Conservation (phyloP, 2,797 vertebrate species). For the Mycteria americana region DNA sequence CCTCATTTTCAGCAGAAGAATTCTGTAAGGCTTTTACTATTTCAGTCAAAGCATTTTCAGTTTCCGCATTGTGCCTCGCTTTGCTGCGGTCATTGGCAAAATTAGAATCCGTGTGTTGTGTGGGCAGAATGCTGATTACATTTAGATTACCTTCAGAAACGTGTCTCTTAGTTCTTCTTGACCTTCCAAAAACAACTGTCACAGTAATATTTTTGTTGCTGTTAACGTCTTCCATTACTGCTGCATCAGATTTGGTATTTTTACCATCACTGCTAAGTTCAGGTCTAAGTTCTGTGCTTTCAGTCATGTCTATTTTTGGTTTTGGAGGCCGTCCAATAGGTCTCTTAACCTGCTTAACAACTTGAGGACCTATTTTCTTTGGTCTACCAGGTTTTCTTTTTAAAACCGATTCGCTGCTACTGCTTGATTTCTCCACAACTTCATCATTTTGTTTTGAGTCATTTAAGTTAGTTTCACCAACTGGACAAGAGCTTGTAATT, state of each 20-base stretch:
- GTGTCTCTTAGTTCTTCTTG: slow-evolving; percentile 87
- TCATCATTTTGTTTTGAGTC: slow-evolving; percentile 57
- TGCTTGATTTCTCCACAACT: slow-evolving; percentile 63
- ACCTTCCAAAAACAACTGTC: slow-evolving; percentile 91
- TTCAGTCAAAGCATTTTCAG: slow-evolving; percentile 33
- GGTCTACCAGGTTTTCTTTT: slow-evolving; percentile 92
- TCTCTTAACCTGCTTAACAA: slow-evolving; percentile 88
- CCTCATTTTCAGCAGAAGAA: slow-evolving; percentile 56
- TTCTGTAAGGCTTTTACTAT: slow-evolving; percentile 44
- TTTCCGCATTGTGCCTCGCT: slow-evolving; percentile 29
- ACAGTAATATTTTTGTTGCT: slow-evolving; percentile 88
- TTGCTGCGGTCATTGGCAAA: slow-evolving; percentile 38
- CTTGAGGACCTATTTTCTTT: slow-evolving; percentile 90
- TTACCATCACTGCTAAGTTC: slow-evolving; percentile 46
- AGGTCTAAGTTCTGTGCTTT: slow-evolving; percentile 37
- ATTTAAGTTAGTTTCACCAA: slow-evolving; percentile 4
- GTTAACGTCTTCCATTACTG: slow-evolving; percentile 61
- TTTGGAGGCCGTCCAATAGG: slow-evolving; percentile 93
- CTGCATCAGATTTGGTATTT: slow-evolving; percentile 46
- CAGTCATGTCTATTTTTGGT: slow-evolving; percentile 73
- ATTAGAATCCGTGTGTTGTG: slow-evolving; percentile 53
- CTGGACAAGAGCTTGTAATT: slow-evolving; percentile 8
- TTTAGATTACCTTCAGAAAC: slow-evolving; percentile 85
- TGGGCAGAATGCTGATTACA: slow-evolving; percentile 68
- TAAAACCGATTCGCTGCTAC: slow-evolving; percentile 64